phyloP scores from a whole-genome alignment of 1,140 invertebrate genomes.

The Antheraea pernyi region DNA sequence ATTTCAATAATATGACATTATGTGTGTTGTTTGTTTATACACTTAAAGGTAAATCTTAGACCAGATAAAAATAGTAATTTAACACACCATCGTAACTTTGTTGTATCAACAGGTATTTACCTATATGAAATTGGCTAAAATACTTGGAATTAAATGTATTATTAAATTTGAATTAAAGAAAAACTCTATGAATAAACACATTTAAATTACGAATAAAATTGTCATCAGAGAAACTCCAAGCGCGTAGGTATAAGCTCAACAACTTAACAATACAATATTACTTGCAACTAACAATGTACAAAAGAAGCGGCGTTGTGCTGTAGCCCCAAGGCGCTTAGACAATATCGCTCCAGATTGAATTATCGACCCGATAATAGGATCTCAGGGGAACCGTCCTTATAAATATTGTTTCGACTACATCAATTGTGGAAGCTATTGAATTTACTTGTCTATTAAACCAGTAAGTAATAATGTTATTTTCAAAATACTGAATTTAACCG shows the following conservation, averaged over 20 bases:
- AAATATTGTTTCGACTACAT: slow-evolving; percentile 48
- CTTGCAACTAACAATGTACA: not conserved
- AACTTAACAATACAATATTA: not conserved
- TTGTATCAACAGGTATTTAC: no score
- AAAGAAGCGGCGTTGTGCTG: slow-evolving; percentile 27
- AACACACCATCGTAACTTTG: no score
- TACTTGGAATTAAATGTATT: no score
- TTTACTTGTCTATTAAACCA: slow-evolving; percentile 26
- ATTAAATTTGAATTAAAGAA: no score
- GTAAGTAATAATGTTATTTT: not conserved
- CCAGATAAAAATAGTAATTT: no score
- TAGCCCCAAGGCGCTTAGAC: slow-evolving; percentile 36
- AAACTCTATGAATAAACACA: no score
- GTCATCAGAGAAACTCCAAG: not conserved
- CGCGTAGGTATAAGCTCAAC: not conserved
- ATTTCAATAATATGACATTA: no score
- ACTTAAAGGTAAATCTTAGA: no score
- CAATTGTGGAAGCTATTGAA: slow-evolving; percentile 40
- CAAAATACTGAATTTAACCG: not conserved
- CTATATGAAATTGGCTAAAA: no score
- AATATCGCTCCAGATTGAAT: slow-evolving; percentile 56
- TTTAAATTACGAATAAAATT: not conserved
- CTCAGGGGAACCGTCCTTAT: slow-evolving; percentile 47
- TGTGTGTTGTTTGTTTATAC: no score
- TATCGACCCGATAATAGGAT: slow-evolving; percentile 60